These are phyloP conservation scores for Heterotis niloticus DNA, from an alignment of 2,113 vertebrate genomes.

Conservation along the genomic window DNA sequence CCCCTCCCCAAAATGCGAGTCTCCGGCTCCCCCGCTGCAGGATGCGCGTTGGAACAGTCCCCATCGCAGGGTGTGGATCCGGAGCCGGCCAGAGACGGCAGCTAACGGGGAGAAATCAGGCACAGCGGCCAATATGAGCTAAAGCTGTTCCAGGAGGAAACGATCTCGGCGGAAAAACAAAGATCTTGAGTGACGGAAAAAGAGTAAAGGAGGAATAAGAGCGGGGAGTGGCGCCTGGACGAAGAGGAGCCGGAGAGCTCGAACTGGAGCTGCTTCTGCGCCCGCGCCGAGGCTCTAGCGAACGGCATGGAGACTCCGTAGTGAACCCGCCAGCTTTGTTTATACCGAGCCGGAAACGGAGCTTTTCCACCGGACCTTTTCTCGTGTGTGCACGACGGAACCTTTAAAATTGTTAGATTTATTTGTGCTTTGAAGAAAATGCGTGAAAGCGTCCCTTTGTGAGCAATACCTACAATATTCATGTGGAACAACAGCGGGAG, in stretches of 20 bases:
- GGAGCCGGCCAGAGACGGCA: conserved; percentile 52
- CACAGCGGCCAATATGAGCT: conserved; percentile 53
- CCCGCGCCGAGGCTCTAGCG: conserved; percentile 22
- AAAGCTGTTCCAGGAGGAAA: conserved; percentile 50
- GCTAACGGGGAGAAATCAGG: conserved; percentile 55
- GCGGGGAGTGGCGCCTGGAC: neutral
- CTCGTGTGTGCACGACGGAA: neutral
- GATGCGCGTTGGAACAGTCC: conserved; percentile 56
- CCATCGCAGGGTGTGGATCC: conserved; percentile 59
- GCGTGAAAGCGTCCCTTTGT: conserved; percentile 24
- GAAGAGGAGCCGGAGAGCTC: conserved; percentile 13
- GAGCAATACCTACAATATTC: conserved; percentile 21
- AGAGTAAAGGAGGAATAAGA: neutral
- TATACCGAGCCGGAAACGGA: conserved; percentile 14
- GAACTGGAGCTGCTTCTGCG: conserved; percentile 31
- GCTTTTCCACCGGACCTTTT: neutral
- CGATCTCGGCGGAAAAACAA: conserved; percentile 40
- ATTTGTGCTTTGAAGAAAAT: neutral
- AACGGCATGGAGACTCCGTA: conserved; percentile 31
- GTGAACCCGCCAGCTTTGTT: conserved; percentile 25
- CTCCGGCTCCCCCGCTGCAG: conserved; percentile 29
- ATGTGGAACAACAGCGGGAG: conserved; percentile 2
- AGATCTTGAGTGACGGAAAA: neutral
- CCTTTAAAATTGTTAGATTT: neutral
- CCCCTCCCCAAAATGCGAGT: conserved; percentile 25